Evolutionary conservation across 2,113 vertebrate species (phyloP), one percentile per base, ranked within the genome.

Genomic region (Heterocephalus glaber): DNA sequence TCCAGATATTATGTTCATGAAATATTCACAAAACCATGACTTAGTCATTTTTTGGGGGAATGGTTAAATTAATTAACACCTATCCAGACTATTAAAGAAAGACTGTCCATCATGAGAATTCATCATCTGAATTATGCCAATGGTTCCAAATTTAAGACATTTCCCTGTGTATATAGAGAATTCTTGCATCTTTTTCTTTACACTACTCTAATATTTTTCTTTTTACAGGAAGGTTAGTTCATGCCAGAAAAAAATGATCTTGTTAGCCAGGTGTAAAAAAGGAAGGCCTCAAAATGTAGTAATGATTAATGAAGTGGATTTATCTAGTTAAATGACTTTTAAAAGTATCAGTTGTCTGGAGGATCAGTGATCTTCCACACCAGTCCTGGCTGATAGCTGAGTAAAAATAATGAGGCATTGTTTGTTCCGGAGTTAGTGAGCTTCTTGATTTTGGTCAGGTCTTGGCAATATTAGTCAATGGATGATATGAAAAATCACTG

Each of bases 21-120:
- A 92, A 44, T 86, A 38, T 38, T 94, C 10, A 44, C 35, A 84
- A 83, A 83, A 94, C 7, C 13, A 70, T 94, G 90, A 66, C 30
- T 60, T 83, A 16, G 13, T 17, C 47, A 58, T 54, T 44, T 52
- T 52, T 87, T 66, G 56, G 33, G 35, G 11, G 33, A 84, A 44
- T 79, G 41, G 22, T 52, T 87, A 83, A 54, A 88, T 95, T 93
- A 91, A 58, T 68, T 85, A 80, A 89, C 4, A 56, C 33, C 3
- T 30, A 93, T 17, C 28, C 33, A 52, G 26, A 66, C 26, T 70
- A 0, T 76, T 90, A 44, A 47, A 86, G 9, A 38, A 93, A 81
- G 24, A 61, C 14, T 61, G 10, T 90, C 9, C 7, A 0, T 33
- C 2, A 5, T 54, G 20, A 61, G 6, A 65, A 33, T 10, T 68